These are phyloP conservation scores for Ditylenchus dipsaci DNA, from an alignment of 1,140 invertebrate species.

Conservation along the genomic window DNA sequence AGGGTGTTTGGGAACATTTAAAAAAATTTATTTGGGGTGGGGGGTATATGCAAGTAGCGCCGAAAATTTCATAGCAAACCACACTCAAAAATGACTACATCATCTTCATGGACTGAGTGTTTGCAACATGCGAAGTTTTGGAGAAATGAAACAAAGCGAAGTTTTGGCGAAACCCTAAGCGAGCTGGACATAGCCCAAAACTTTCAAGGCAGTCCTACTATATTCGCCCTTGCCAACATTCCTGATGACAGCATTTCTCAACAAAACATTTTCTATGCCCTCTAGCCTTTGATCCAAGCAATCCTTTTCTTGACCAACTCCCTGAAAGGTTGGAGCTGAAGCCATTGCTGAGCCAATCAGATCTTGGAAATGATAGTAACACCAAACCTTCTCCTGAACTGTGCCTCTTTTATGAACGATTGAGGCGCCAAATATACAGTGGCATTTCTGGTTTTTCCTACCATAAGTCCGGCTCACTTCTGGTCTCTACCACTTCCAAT, in stretches of 20 bases:
- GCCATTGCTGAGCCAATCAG: slow-evolving; percentile 19
- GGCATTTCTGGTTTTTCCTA: slow-evolving; percentile 18
- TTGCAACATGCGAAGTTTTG: slow-evolving; percentile 28
- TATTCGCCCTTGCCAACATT: slow-evolving; percentile 28
- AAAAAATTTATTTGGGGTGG: too few relatives aligned
- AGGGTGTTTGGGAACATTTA: too few relatives aligned
- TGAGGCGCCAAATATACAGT: slow-evolving; percentile 27
- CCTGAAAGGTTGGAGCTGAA: slow-evolving; percentile 23
- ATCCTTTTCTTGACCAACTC: background rate
- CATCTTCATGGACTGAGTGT: slow-evolving; percentile 14
- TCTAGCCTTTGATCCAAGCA: slow-evolving; percentile 8
- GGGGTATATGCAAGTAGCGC: too few relatives aligned
- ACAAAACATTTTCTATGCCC: slow-evolving; percentile 34
- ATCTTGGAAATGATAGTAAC: background rate
- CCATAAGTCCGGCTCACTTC: slow-evolving; percentile 8
- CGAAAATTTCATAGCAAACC: too few relatives aligned
- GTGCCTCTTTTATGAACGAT: slow-evolving; percentile 35
- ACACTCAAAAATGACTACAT: too few relatives aligned
- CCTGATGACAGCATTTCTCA: slow-evolving; percentile 19
- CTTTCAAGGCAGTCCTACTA: slow-evolving; percentile 12
- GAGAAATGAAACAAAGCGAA: slow-evolving; percentile 13
- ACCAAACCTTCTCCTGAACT: slow-evolving; percentile 32
- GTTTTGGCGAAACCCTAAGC: slow-evolving; percentile 21
- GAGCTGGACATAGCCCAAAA: slow-evolving; percentile 26
- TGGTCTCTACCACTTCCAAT: slow-evolving; percentile 2